phyloP scores from a whole-genome alignment of 2,888 invertebrate species.

The Mesorhabditis spiculigera region DNA sequence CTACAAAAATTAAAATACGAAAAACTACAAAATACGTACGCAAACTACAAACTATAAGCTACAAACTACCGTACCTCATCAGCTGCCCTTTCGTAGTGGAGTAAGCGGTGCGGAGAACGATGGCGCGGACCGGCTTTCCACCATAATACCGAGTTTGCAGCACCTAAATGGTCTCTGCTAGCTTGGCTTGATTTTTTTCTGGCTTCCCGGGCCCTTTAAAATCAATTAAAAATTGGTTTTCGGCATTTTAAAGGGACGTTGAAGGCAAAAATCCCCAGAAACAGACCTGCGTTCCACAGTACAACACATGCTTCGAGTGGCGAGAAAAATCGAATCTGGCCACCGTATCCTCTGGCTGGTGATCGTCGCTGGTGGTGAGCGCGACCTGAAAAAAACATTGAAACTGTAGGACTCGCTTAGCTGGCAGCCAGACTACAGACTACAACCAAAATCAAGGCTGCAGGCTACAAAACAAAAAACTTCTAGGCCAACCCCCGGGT shows the following conservation, averaged over 20 bases:
- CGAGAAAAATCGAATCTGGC: conserved; percentile 70
- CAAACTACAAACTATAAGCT: too few species aligned
- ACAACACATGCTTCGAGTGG: conserved; percentile 79
- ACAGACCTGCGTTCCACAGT: conserved; percentile 77
- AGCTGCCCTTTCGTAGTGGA: conserved; percentile 68
- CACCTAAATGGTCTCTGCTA: conserved; percentile 62
- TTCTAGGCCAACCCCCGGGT: too few species aligned
- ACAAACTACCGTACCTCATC: conserved; percentile 57
- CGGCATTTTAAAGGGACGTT: too few species aligned
- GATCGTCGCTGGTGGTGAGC: conserved; percentile 31
- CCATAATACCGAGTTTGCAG: conserved; percentile 74
- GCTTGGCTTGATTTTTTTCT: conserved; percentile 64
- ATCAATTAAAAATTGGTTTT: too few species aligned
- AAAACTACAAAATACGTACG: too few species aligned
- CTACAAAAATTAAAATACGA: too few species aligned
- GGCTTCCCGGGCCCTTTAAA: too few species aligned
- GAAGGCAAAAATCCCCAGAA: too few species aligned
- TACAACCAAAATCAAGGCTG: too few species aligned
- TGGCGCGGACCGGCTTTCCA: conserved; percentile 64
- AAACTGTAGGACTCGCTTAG: too few species aligned
- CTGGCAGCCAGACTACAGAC: too few species aligned
- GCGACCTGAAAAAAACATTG: conserved; percentile 19
- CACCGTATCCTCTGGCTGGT: conserved; percentile 51
- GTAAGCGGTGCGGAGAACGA: conserved; percentile 74
- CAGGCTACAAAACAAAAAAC: too few species aligned